These are phyloP conservation scores for Planiliza haematocheilus DNA, from an alignment of 2,113 vertebrate species.

Conservation along the genomic window DNA sequence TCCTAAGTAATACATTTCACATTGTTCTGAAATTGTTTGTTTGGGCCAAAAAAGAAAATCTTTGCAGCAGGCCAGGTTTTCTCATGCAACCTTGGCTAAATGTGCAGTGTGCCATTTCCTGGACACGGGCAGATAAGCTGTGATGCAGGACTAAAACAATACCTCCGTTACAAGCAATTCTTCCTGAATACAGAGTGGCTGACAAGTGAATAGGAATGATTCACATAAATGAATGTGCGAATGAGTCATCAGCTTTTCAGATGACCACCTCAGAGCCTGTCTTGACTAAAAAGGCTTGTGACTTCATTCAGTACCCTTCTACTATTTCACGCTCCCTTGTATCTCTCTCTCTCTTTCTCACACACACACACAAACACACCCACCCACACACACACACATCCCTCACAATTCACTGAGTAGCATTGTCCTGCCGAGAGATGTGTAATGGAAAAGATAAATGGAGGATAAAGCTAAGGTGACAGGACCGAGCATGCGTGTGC, in stretches of 20 bases:
- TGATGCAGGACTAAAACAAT: slow-evolving; percentile 70
- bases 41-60: slow-evolving; percentile 15
- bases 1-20: slow-evolving; percentile 22
- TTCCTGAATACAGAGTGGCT: slow-evolving; percentile 64
- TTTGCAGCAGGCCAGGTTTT: slow-evolving; percentile 38
- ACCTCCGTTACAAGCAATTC: slow-evolving; percentile 60
- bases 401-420: slow-evolving; percentile 64
- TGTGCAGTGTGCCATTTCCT: slow-evolving; percentile 67
- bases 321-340: slow-evolving; percentile 54
- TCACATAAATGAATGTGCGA: slow-evolving; percentile 71
- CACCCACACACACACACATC: slow-evolving; percentile 38
- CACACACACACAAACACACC: slow-evolving; percentile 21
- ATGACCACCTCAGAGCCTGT: slow-evolving; percentile 72
- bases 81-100: slow-evolving; percentile 56
- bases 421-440: slow-evolving; percentile 78
- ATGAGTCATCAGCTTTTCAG: slow-evolving; percentile 78
- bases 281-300: slow-evolving; percentile 67
- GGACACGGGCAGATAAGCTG: slow-evolving; percentile 68
- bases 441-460: slow-evolving; percentile 84
- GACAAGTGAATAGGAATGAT: slow-evolving; percentile 72
- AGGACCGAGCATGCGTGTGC: slow-evolving; percentile 77
- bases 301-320: slow-evolving; percentile 68
- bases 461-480: slow-evolving; percentile 86
- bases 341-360: slow-evolving; percentile 17
- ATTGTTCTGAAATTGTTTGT: slow-evolving; percentile 22